Conservation (phyloP, 2,888 invertebrate species). For the Acleris sparsana region DNA sequence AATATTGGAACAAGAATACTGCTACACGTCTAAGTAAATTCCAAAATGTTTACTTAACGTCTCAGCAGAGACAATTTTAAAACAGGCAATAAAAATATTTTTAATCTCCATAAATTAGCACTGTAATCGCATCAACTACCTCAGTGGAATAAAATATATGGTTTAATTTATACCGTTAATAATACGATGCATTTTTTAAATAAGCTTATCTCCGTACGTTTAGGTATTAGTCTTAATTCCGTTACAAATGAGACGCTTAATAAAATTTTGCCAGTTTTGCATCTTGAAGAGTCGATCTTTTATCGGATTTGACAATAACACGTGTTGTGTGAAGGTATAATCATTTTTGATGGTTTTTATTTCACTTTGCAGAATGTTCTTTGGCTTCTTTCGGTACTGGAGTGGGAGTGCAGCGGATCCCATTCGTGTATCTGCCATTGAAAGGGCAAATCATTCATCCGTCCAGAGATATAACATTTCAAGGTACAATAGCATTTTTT, state of each 20-base stretch:
- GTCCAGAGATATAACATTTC: slow-evolving; percentile 92
- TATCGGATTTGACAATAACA: slow-evolving; percentile 47
- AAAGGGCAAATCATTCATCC: slow-evolving; percentile 95
- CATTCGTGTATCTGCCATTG: slow-evolving; percentile 92
- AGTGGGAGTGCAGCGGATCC: slow-evolving; percentile 89
- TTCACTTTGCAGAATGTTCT: slow-evolving; percentile 87
- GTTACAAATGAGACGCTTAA: slow-evolving; percentile 50
- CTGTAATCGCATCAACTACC: slow-evolving; percentile 35
- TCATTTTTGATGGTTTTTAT: slow-evolving; percentile 35
- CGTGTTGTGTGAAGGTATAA: slow-evolving; percentile 40
- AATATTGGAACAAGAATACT: slow-evolving; percentile 8
- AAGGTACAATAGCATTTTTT: slow-evolving; percentile 79
- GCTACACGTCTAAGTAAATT: slow-evolving; percentile 17
- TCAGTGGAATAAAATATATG: slow-evolving; percentile 32
- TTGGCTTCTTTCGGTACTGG: slow-evolving; percentile 91
- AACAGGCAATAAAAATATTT: slow-evolving; percentile 26
- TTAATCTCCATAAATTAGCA: slow-evolving; percentile 33
- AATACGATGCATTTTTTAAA: slow-evolving; percentile 42
- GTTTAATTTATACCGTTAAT: slow-evolving; percentile 43
- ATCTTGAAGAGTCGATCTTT: slow-evolving; percentile 32
- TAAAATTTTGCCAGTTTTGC: slow-evolving; percentile 38
- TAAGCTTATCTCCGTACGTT: slow-evolving; percentile 46
- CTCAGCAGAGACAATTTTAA: slow-evolving; percentile 18
- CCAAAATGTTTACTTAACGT: slow-evolving; percentile 17
- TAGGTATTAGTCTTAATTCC: slow-evolving; percentile 55